Evolutionary conservation across 2,113 vertebrate species (phyloP).

Genomic region (Delphinus delphis): DNA sequence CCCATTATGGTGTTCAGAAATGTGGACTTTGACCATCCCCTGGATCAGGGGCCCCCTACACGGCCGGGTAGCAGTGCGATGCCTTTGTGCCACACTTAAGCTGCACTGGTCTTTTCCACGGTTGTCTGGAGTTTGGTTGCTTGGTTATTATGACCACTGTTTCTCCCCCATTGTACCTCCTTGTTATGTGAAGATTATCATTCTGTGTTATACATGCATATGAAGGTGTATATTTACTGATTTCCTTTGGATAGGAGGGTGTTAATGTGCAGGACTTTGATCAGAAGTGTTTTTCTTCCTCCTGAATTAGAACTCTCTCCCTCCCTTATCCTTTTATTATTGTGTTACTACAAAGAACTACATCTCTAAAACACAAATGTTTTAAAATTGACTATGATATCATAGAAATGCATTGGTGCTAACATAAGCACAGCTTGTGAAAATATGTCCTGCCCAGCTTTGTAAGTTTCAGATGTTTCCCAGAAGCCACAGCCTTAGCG

Average conservation of each 20-base stretch:
- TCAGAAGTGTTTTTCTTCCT: not conserved
- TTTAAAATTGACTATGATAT: not conserved
- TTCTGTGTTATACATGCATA: accelerated
- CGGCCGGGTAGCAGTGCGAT: too few species aligned
- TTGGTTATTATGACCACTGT: not conserved
- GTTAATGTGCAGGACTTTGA: not conserved
- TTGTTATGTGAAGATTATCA: not conserved
- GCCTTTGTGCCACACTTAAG: not conserved
- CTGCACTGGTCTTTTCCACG: not conserved
- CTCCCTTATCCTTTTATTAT: not conserved
- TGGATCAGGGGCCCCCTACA: not conserved
- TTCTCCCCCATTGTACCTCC: not conserved
- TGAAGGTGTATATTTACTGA: accelerated
- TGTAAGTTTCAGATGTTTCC: not conserved
- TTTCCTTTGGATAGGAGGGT: not conserved
- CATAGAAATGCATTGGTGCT: not conserved
- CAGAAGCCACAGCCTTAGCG: not conserved
- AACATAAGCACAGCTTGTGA: not conserved
- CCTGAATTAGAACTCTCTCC: not conserved
- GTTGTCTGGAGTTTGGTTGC: not conserved
- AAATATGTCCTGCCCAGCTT: too few species aligned
- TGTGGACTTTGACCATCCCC: not conserved
- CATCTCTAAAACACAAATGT: not conserved
- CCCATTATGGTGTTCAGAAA: not conserved
- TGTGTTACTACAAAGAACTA: not conserved